Evolutionary conservation across 2,113 vertebrate genomes (phyloP), one percentile per base, ranked within the genome.

Genomic region (Proteles cristata): DNA sequence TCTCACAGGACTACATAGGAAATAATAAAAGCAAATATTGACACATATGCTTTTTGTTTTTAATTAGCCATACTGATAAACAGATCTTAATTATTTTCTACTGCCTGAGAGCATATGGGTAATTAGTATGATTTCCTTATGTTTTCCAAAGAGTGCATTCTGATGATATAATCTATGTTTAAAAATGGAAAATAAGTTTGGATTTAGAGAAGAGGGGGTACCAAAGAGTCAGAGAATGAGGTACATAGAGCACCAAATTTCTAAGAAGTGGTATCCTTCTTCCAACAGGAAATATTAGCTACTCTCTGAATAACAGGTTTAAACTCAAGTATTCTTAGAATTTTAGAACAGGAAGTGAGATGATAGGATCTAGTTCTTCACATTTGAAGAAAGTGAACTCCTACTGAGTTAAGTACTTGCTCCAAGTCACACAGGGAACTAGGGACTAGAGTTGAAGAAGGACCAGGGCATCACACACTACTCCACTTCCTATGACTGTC

Each of bases 21-120:
- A 88, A 77, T 81, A 83, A 89, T 45, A 83, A 88, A 76, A 93
- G 45, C 31, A 94, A 43, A 94, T 7, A 71, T 68, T 68, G 31
- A 73, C 35, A 50, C 33, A 77, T 68, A 85, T 45, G 17, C 3
- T n/a, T 97, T 96, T 93, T 80, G n/a, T 71, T 96, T 92, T 93
- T 93, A 97, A 84, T 92, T 68, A 94, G 35, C 45, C 69, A 96
- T 83, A 86, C 31, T 91, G 77, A 94, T 88, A 93, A 95, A 85
- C 45, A 97, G 81, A 94, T 61, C 84, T 92, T 90, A 88, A 95
- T 95, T 94, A 94, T 97, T 97, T 98, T 91, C 33, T 77, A 80
- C 9, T 81, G 17, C 79, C 71, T 81, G 19, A 71, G 66, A 93
- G 16, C 82, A 93, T 93, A 86, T 91, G 81, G 43, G 45, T 96